Percentiles rank a stretch among this genome's conserved stretches.
phyloP scores from a whole-genome alignment of 2,888 invertebrate species.

The Noctua comes region DNA sequence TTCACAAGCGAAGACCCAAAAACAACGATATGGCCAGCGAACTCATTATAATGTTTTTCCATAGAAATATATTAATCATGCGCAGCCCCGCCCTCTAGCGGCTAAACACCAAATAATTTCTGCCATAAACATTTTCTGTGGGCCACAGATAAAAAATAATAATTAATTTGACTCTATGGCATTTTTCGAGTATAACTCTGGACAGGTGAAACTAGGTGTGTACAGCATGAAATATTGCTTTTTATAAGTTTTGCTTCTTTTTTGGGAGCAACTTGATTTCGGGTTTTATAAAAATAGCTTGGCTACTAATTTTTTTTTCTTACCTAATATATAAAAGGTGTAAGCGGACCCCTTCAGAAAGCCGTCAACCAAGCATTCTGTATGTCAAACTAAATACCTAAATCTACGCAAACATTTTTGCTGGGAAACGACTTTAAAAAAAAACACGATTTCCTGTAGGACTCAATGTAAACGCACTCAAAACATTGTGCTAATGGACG shows the following conservation, averaged over 20 bases:
- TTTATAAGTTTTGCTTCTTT: slow-evolving; percentile 72
- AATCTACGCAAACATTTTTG: no score
- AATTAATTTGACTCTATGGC: slow-evolving; percentile 87
- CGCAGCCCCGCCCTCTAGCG: slow-evolving; percentile 84
- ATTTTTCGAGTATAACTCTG: slow-evolving; percentile 79
- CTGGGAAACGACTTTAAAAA: no score
- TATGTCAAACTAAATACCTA: no score
- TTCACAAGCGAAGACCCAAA: slow-evolving; percentile 61
- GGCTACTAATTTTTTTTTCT: slow-evolving; percentile 13
- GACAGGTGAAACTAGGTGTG: slow-evolving; percentile 83
- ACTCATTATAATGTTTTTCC: slow-evolving; percentile 87
- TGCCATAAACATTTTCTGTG: slow-evolving; percentile 84
- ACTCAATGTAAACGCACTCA: no score
- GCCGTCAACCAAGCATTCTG: no score
- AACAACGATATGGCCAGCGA: slow-evolving; percentile 73
- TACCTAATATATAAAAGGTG: no score
- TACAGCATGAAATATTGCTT: slow-evolving; percentile 75
- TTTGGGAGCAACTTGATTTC: slow-evolving; percentile 71
- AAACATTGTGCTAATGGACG: no score
- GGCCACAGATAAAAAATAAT: slow-evolving; percentile 80
- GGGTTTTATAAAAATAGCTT: slow-evolving; percentile 56
- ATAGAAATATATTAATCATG: slow-evolving; percentile 89
- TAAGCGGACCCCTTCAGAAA: no score
- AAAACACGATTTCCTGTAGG: no score
- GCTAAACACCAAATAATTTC: slow-evolving; percentile 90